Conservation (phyloP, 2,113 vertebrate genomes). For the Prinia subflava region DNA sequence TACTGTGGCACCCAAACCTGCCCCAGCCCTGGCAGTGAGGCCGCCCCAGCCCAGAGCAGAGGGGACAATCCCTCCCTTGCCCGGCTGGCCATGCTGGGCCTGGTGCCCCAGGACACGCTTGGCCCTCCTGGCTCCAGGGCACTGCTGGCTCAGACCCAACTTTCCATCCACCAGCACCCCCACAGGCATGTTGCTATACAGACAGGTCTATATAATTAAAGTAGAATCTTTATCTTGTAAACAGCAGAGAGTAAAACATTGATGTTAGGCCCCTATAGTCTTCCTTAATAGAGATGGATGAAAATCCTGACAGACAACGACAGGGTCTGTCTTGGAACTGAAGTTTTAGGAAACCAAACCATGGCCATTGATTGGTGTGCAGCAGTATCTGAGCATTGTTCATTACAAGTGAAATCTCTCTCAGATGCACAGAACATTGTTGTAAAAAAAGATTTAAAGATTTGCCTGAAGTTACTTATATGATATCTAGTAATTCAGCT, state of each 20-base stretch:
- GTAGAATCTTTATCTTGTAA: background rate
- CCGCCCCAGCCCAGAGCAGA: rapidly evolving
- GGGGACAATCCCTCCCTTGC: background rate
- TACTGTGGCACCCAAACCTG: rapidly evolving
- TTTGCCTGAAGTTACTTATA: background rate
- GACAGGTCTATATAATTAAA: background rate
- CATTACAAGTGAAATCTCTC: background rate
- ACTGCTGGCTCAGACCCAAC: background rate
- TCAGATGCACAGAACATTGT: background rate
- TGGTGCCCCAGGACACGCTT: background rate
- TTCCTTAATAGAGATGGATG: background rate
- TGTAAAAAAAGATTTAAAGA: background rate
- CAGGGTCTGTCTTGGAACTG: background rate
- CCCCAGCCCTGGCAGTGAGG: background rate
- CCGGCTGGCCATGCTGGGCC: rapidly evolving
- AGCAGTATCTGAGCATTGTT: background rate
- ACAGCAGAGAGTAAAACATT: background rate
- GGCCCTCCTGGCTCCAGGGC: background rate
- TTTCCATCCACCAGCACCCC: background rate
- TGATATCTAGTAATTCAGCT: background rate
- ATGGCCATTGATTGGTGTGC: background rate
- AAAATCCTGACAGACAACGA: background rate
- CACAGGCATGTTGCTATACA: background rate
- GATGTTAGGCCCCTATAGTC: background rate
- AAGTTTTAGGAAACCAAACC: background rate